Conservation (phyloP, 2,797 vertebrate genomes). For the Galago senegalensis region DNA sequence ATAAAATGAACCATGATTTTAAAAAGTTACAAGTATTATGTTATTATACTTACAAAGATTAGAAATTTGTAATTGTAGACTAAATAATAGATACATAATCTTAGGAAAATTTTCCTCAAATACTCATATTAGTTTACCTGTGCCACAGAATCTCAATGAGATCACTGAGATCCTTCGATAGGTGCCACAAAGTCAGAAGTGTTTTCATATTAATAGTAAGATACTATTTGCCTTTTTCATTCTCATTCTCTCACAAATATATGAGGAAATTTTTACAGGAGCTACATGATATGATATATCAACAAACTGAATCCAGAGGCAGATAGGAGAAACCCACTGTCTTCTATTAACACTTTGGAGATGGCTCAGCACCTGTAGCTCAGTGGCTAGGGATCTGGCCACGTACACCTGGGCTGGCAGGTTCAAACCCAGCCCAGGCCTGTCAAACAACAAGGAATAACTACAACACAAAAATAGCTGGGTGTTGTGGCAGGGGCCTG, state of each 20-base stretch:
- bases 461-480: too few relatives aligned
- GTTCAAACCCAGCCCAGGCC: too few relatives aligned
- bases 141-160: background rate
- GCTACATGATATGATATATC: background rate
- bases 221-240: background rate
- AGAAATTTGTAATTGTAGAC: background rate
- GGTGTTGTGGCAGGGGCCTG: too few relatives aligned
- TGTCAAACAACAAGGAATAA: too few relatives aligned
- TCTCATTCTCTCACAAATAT: background rate
- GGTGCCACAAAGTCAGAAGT: background rate
- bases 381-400: too few relatives aligned
- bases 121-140: background rate
- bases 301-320: background rate
- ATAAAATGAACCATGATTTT: background rate
- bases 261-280: background rate
- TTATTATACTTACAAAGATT: background rate
- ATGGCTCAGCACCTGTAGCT: background rate
- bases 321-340: background rate
- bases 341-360: slow-evolving; percentile 19
- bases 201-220: background rate
- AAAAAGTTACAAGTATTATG: background rate
- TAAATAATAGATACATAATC: slow-evolving; percentile 16
- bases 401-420: too few relatives aligned
- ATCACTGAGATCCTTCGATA: background rate
- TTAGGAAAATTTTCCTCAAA: slow-evolving; percentile 25